These are phyloP conservation scores for Hipposideros larvatus DNA, from an alignment of 2,797 vertebrate genomes.

Conservation along the genomic window DNA sequence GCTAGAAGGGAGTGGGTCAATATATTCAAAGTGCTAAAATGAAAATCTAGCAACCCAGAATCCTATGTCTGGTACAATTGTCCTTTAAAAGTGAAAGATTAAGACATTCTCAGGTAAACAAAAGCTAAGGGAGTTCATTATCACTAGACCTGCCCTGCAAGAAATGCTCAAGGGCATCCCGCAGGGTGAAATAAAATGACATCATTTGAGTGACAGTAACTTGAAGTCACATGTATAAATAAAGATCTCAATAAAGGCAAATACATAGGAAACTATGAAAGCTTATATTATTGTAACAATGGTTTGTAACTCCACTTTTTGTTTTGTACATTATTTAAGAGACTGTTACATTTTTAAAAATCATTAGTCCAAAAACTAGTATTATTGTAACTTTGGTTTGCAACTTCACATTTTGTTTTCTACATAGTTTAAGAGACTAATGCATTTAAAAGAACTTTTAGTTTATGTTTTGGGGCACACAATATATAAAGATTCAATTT, in stretches of 20 bases:
- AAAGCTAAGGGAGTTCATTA: not conserved
- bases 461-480: not conserved
- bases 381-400: not conserved
- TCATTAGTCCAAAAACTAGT: not conserved
- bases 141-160: not conserved
- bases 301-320: not conserved
- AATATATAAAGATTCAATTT: not conserved
- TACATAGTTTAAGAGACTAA: not conserved
- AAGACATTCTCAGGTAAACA: not conserved
- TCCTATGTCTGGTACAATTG: not conserved
- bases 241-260: not conserved
- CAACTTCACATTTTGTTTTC: not conserved
- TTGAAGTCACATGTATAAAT: not conserved
- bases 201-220: not conserved
- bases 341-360: not conserved
- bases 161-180: not conserved
- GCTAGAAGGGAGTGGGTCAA: not conserved
- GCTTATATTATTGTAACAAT: not conserved
- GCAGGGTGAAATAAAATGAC: not conserved
- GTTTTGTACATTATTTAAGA: not conserved
- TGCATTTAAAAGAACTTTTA: not conserved
- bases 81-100: not conserved
- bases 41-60: not conserved
- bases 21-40: not conserved
- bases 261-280: not conserved